Evolutionary conservation across 2,888 invertebrate species (phyloP).

Genomic region (Synanthedon andrenaeformis): DNA sequence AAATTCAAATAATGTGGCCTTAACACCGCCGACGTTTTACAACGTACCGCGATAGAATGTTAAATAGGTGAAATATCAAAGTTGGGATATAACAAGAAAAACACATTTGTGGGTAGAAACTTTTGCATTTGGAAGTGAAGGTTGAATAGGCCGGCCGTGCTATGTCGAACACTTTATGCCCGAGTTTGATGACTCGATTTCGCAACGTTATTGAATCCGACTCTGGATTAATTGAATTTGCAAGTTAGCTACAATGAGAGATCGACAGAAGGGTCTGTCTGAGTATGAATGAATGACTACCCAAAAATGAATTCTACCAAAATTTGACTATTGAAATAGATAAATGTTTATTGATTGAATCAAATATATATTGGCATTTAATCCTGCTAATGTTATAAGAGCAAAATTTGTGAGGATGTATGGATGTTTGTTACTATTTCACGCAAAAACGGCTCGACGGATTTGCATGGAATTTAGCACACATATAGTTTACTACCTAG

Average conservation of each 20-base stretch:
- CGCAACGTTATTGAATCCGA: constrained; percentile 11
- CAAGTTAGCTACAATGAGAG: constrained; percentile 14
- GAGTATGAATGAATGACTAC: neutral
- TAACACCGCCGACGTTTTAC: constrained; percentile 14
- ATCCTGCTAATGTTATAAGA: too few relatives aligned
- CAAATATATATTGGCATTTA: too few relatives aligned
- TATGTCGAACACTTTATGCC: constrained; percentile 10
- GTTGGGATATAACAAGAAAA: constrained; percentile 39
- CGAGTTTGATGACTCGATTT: neutral
- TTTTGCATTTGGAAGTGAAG: constrained; percentile 20
- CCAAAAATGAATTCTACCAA: neutral
- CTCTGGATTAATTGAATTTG: constrained; percentile 42
- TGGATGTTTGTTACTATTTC: too few relatives aligned
- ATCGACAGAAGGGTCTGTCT: neutral
- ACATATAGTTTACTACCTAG: too few relatives aligned
- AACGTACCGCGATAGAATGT: constrained; percentile 30
- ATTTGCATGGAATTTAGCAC: too few relatives aligned
- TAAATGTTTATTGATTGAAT: too few relatives aligned
- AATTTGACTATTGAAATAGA: neutral
- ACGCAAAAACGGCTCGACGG: too few relatives aligned
- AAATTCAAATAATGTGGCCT: neutral
- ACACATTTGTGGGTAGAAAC: constrained; percentile 44
- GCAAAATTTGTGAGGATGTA: too few relatives aligned
- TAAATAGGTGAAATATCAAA: constrained; percentile 47
- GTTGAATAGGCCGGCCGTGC: constrained; percentile 22